Evolutionary conservation across 2,113 vertebrate species (phyloP).

Genomic region (Microcebus murinus): DNA sequence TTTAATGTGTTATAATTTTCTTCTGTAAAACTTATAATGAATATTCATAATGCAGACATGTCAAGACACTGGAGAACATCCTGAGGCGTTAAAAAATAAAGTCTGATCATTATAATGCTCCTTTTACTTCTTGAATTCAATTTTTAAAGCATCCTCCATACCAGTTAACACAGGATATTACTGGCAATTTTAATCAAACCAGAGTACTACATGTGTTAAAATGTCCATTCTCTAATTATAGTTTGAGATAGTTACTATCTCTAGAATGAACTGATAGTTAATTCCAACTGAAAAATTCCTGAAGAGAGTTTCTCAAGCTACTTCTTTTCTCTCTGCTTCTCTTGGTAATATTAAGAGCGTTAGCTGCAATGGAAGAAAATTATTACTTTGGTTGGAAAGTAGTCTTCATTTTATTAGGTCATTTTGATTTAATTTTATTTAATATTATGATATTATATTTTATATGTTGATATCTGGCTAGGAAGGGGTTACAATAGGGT

Average conservation of each 20-base stretch:
- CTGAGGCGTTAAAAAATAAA: neutral
- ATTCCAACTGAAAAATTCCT: neutral
- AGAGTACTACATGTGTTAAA: neutral
- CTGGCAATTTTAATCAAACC: neutral
- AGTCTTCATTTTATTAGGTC: neutral
- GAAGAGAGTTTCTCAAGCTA: neutral
- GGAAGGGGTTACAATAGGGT: neutral
- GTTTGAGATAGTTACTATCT: neutral
- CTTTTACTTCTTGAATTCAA: neutral
- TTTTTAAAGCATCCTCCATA: neutral
- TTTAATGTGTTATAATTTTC: neutral
- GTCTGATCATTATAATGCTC: neutral
- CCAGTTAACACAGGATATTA: neutral
- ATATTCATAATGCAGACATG: neutral
- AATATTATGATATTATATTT: neutral
- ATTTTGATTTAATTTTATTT: neutral
- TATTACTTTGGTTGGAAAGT: neutral
- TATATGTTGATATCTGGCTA: neutral
- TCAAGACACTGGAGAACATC: neutral
- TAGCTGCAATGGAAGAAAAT: neutral
- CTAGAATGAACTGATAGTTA: neutral
- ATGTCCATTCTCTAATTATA: neutral
- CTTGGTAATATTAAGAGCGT: neutral
- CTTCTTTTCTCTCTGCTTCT: neutral
- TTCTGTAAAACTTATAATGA: neutral